Base-by-base conservation (phyloP, 2,113 vertebrate species). In the Phylloscopus trochiloides region DNA sequence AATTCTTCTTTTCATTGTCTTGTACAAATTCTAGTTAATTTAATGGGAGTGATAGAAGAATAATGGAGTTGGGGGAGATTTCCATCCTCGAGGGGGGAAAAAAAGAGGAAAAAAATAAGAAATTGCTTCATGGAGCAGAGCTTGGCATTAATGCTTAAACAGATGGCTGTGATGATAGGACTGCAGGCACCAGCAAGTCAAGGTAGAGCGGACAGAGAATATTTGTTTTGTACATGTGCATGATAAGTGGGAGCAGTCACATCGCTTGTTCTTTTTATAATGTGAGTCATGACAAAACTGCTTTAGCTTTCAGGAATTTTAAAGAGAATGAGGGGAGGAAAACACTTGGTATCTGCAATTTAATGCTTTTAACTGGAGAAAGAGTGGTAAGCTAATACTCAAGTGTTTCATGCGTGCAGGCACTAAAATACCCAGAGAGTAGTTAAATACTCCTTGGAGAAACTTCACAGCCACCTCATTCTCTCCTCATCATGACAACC, bases 261-360 rank as follows among this genome's bases (percentile, higher is more conserved):
- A 98, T 97, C 82, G 17, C 96, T 98, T 97, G 97, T 98, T 98
- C 97, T 98, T 98, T 98, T 97, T 97, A 96, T 97, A 98, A 98
- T 94, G 92, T 98, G 97, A 98, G 97, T 98, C 98, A 98, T 43
- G 95, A 96, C 94, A 98, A 97, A 98, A 98, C 98, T 98, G 96
- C 95, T 97, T 95, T 83, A 97, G 97, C 95, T 98, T 97, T 98
- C 92, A 95, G 96, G 96, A 98, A 98, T 98, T 95, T 96, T 90
- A 97, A 97, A 96, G 88, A 94, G 94, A 94, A 96, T 93, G 70
- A 86, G 84, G 67, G 63, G 82, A 96, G 90, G 86, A 97, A 95
- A 97, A 76, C 78, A 70, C 80, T 97, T 97, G 88, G 95, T 95
- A 97, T 97, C 96, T 97, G 97, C 95, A 98, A 97, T 98, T 98